Percentiles rank a stretch among this genome's conserved stretches.
Conservation (phyloP, 37 sponge, comb jelly and placozoan species). For the Chondrosia reniformis region DNA sequence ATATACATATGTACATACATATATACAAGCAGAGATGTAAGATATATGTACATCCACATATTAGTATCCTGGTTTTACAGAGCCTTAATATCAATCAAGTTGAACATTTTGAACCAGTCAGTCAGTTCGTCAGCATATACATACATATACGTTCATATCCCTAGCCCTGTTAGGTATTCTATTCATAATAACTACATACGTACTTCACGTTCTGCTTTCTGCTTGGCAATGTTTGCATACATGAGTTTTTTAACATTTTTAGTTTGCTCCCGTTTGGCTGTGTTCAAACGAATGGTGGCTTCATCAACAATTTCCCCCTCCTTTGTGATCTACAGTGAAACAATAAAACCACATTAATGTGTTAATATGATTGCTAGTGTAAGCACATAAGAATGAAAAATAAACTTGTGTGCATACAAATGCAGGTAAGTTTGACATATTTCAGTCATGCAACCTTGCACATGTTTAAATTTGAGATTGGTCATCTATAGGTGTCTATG, state of each 20-base stretch:
- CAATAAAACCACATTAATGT: not conserved
- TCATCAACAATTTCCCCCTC: conserved; percentile 86
- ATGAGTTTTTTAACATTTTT: conserved; percentile 27
- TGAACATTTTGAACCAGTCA: not conserved
- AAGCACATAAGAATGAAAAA: not conserved
- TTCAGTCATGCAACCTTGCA: not conserved
- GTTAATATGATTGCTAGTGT: not conserved
- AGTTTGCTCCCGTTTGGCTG: conserved; percentile 58
- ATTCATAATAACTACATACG: not conserved
- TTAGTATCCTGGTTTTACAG: too few relatives aligned
- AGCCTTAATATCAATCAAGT: not conserved
- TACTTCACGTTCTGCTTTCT: conserved; percentile 79
- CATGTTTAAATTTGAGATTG: not conserved
- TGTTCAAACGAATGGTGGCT: conserved; percentile 42
- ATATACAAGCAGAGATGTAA: not conserved
- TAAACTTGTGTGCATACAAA: not conserved
- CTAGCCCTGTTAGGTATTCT: not conserved
- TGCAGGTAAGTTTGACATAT: not conserved
- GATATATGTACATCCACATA: not conserved
- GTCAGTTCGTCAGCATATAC: not conserved
- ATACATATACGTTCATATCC: not conserved
- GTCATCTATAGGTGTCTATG: too few relatives aligned
- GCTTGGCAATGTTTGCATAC: conserved; percentile 61
- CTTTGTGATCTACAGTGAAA: conserved; percentile 59
- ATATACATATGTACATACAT: not conserved